Evolutionary conservation across 1,140 invertebrate genomes (phyloP), one percentile per base, ranked within the genome.

Genomic region (Vanessa atalanta): DNA sequence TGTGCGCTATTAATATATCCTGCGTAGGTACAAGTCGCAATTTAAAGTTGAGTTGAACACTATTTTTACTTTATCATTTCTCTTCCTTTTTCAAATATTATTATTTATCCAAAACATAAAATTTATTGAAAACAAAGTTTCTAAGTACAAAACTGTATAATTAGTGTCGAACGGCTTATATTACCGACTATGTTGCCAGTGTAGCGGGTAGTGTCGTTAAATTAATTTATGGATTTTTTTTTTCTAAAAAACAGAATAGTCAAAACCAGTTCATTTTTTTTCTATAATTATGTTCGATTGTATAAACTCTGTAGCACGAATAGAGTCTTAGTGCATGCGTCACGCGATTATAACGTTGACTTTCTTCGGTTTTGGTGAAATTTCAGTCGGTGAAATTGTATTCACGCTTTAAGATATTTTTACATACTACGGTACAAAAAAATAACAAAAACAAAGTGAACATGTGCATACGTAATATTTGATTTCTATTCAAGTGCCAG

Each of bases 291-390:
- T 31, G n/a, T 51, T 15, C 57, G 26, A 61, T 37, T 61, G 43
- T 37, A 37, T 61, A 31, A 61, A 61, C 14, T 61, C 57, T 14
- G 57, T 37, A 61, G 6, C 57, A 61, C 23, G 57, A 61, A 31
- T 61, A 61, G 31, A 61, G 57, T 61, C 20, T 26, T 61, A 37
- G 57, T 61, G 57, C 57, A 61, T 61, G 57, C 57, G 57, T 61
- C 57, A 61, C 31, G 57, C 57, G 31, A 61, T 37, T 61, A 37
- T 43, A 31, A 61, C 57, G 23, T 12, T 51, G 48, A 57, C 57
- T 61, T 61, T 61, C 57, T n/a, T 31, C 57, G 5, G 57, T 61
- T 61, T 61, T 37, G 57, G 57, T 61, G 57, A 61, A 61, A 61
- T 61, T 61, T 61, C 31, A 61, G 23, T 23, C 12, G 26, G 57